These are phyloP conservation scores for Aplodontia rufa DNA, from an alignment of 2,113 vertebrate genomes.

Conservation along the genomic window DNA sequence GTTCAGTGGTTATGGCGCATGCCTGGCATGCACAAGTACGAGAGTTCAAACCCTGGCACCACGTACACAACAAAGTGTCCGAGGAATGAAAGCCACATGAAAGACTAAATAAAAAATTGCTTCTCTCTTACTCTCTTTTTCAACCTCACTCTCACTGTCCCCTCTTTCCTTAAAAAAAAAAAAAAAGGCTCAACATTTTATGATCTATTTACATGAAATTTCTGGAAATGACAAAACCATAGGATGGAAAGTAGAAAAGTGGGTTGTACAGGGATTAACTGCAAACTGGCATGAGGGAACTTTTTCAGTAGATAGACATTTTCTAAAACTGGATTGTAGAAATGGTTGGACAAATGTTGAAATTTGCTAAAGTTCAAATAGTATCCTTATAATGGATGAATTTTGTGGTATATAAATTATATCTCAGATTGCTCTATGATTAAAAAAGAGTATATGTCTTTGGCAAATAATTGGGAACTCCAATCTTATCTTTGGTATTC, in stretches of 20 bases:
- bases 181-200: neutral
- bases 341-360: neutral
- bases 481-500: neutral
- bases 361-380: neutral
- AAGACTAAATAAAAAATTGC: no score
- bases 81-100: no score
- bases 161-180: no score
- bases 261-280: neutral
- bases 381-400: neutral
- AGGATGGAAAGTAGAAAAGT: neutral
- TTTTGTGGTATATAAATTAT: conserved; percentile 21
- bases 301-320: neutral
- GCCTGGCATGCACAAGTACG: no score
- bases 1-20: no score
- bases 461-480: neutral
- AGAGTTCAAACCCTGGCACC: no score
- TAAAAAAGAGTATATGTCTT: neutral
- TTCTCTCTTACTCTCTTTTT: no score
- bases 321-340: neutral
- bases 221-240: conserved; percentile 6
- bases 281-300: neutral
- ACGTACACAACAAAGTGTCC: no score
- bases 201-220: neutral
- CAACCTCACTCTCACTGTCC: no score
- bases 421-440: neutral